Evolutionary conservation across 2,113 vertebrate species (phyloP), one percentile per base, ranked within the genome.

Genomic region (Rhinopomastus cyanomelas): DNA sequence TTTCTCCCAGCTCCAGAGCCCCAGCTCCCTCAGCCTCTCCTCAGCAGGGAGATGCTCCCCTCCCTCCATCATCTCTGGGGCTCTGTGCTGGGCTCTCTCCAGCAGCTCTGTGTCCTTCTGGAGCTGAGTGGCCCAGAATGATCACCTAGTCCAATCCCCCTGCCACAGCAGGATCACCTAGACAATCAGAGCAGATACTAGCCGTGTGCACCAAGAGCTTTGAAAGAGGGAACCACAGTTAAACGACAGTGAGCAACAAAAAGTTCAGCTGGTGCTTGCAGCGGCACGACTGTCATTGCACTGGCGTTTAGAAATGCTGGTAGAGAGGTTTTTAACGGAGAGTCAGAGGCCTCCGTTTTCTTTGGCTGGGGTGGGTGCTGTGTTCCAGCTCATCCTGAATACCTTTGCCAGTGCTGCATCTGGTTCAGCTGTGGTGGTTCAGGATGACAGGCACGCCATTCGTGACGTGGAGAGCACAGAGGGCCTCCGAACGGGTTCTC

Each of bases 381-480:
- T 5, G 1, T 72, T 72, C 14, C 2, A 18, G 5, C 57, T 92
- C 55, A 55, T 57, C 25, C 37, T 62, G 49, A 53, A 61, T 64
- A 80, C 13, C 52, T 76, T 46, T 44, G 26, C 37, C 21, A 32
- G 3, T 67, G 39, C 48, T 74, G n/a, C 61, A 36, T 49, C 22
- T 23, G 56, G 55, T 48, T 87, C 72, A 79, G 44, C 21, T 27
- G 12, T 42, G 26, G 6, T 30, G 8, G n/a, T n/a, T n/a, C n/a
- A n/a, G n/a, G n/a, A n/a, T n/a, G n/a, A n/a, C n/a, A n/a, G n/a
- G n/a, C n/a, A n/a, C 42, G 52, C 27, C 1, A 0, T 60, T 72
- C 64, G 8, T 57, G 19, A 12, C 0, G 0, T 6, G 1, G 7
- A n/a, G 18, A 22, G 34, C n/a, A 11, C 22, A 3, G 8, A 2